A percentile compares a stretch with the other conserved stretches of the same genome.
Evolutionary conservation across 1,140 invertebrate species (phyloP).

Genomic region (Papilio aristodemus): DNA sequence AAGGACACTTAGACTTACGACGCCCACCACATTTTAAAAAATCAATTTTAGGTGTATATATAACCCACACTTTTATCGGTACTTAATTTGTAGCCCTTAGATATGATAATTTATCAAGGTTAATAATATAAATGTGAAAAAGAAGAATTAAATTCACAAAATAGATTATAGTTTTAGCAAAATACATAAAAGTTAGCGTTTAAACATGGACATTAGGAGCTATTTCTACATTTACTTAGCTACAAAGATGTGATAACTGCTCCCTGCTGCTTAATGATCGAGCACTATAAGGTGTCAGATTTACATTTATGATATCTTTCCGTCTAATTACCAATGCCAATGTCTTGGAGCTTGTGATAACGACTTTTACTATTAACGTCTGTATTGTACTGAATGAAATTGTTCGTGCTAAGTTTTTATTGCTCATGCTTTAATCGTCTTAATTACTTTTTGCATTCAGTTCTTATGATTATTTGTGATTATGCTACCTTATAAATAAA

Average conservation of each 20-base stretch:
- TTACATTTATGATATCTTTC: constrained; percentile 7
- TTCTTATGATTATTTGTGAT: not conserved
- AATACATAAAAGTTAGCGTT: not conserved
- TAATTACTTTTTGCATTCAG: not conserved
- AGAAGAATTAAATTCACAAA: no score
- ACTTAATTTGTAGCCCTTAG: no score
- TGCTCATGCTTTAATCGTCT: not conserved
- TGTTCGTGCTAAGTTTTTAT: constrained; percentile 1
- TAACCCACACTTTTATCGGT: no score
- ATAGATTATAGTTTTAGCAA: no score
- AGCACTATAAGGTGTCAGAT: constrained; percentile 10
- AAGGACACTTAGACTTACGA: no score
- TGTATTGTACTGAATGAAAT: not conserved
- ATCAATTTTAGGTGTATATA: no score
- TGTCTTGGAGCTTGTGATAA: constrained; percentile 3
- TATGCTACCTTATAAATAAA: not conserved
- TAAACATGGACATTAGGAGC: not conserved
- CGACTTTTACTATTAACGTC: constrained; percentile 12
- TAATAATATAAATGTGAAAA: no score
- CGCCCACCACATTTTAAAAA: no score
- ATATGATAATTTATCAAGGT: no score
- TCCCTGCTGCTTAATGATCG: not conserved
- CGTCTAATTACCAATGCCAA: not conserved
- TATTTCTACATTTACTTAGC: not conserved
- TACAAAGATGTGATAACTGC: not conserved